Conservation (phyloP, 1,140 invertebrate species). For the Medauroidea extradentata region DNA sequence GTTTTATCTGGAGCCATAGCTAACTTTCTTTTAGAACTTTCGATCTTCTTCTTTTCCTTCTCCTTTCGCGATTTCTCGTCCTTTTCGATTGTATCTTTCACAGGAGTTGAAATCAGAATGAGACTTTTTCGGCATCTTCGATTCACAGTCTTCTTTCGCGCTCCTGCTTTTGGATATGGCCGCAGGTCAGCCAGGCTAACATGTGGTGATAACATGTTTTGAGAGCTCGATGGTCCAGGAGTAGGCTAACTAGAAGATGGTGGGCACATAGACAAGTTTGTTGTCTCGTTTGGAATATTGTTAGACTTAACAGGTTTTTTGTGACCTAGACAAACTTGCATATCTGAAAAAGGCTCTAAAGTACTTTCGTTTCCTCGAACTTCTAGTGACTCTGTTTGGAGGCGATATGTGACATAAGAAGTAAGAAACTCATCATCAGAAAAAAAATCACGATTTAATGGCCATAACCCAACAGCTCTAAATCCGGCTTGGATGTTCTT, state of each 20-base stretch:
- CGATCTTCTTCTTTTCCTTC: too few relatives aligned
- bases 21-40: too few relatives aligned
- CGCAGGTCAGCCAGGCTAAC: background rate
- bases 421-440: background rate
- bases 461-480: slow-evolving; percentile 36
- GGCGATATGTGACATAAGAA: background rate
- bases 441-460: slow-evolving; percentile 37
- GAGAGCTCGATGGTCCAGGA: background rate
- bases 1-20: too few relatives aligned
- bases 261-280: background rate
- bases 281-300: background rate
- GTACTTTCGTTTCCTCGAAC: background rate
- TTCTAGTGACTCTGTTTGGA: background rate
- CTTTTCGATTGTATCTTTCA: too few relatives aligned
- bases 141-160: background rate
- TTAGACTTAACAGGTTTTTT: background rate
- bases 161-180: background rate
- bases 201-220: background rate
- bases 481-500: too few relatives aligned
- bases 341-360: background rate
- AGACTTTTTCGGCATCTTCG: too few relatives aligned
- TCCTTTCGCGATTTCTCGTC: too few relatives aligned
- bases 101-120: too few relatives aligned
- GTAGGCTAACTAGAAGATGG: too few relatives aligned
- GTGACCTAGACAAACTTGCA: background rate